phyloP scores from a whole-genome alignment of 2,888 invertebrate species.

The Galeruca laticollis region DNA sequence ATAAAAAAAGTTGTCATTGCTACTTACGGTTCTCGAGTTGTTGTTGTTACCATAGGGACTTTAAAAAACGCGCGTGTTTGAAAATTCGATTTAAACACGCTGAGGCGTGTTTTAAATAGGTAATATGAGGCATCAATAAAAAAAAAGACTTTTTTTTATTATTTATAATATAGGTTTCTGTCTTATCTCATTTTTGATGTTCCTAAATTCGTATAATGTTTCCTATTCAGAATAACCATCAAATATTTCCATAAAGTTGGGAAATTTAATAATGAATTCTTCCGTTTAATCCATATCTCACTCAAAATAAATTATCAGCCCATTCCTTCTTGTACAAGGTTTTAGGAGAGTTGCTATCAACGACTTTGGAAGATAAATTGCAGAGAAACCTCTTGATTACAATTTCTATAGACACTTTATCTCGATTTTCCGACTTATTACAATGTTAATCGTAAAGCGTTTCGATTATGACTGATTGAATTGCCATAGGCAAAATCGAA shows the following conservation, averaged over 20 bases:
- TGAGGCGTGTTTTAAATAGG: too few species aligned
- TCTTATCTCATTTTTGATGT: too few species aligned
- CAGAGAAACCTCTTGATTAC: slow-evolving; percentile 33
- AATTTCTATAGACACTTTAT: slow-evolving; percentile 39
- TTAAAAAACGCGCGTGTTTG: too few species aligned
- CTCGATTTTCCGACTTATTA: slow-evolving; percentile 34
- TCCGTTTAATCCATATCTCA: slow-evolving; percentile 16
- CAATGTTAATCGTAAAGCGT: slow-evolving; percentile 32
- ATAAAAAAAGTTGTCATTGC: too few species aligned
- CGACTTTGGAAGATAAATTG: slow-evolving; percentile 32
- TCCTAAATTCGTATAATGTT: neutral
- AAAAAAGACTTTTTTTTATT: too few species aligned
- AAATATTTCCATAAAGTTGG: neutral
- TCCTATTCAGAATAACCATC: neutral
- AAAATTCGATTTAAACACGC: too few species aligned
- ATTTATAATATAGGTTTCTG: too few species aligned
- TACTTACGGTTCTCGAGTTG: too few species aligned
- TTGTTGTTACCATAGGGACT: too few species aligned
- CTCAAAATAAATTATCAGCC: slow-evolving; percentile 19
- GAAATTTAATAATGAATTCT: slow-evolving; percentile 23
- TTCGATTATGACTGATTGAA: too few species aligned
- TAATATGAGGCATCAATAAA: too few species aligned
- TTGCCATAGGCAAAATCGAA: too few species aligned
- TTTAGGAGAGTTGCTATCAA: slow-evolving; percentile 25
- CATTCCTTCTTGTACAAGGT: slow-evolving; percentile 21